A percentile compares a stretch with the other conserved stretches of the same genome.
Evolutionary conservation across 2,888 invertebrate species (phyloP).

Genomic region (Philereme vetulata): DNA sequence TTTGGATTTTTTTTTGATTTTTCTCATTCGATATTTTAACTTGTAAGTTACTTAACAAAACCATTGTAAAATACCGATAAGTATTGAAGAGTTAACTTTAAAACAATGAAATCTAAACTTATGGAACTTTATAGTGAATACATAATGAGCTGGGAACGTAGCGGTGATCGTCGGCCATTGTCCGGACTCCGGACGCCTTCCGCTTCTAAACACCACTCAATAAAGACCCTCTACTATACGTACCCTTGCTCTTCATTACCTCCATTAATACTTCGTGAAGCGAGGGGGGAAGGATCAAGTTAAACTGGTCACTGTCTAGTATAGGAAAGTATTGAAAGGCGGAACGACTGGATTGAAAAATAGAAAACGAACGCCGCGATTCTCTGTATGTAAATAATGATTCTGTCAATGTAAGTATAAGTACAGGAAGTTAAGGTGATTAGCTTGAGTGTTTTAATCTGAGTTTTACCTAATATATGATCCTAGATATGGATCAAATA

Average conservation of each 20-base stretch:
- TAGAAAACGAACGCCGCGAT: conserved; percentile 68
- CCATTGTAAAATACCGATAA: background rate
- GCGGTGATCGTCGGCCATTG: conserved; percentile 76
- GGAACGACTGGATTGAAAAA: conserved; percentile 79
- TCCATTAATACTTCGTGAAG: conserved; percentile 42
- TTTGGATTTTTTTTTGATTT: too few relatives aligned
- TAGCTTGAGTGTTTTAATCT: background rate
- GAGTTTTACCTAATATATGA: background rate
- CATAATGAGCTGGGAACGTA: conserved; percentile 78
- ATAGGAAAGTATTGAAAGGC: conserved; percentile 80
- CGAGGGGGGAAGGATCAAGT: conserved; percentile 51
- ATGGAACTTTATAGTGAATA: conserved; percentile 73
- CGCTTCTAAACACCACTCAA: conserved; percentile 63
- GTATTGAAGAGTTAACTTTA: conserved; percentile 30
- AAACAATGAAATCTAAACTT: conserved; percentile 57
- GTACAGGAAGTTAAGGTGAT: conserved; percentile 42
- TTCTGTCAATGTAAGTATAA: conserved; percentile 50
- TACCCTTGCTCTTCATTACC: conserved; percentile 52
- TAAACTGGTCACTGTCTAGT: conserved; percentile 60
- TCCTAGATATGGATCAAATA: too few relatives aligned
- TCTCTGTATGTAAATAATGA: conserved; percentile 64
- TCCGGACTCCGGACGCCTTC: conserved; percentile 74
- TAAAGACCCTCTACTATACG: conserved; percentile 59
- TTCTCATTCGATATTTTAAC: too few relatives aligned
- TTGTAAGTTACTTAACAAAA: too few relatives aligned